Base-by-base conservation (phyloP, 2,113 vertebrate species). In the Crotalus helleri region DNA sequence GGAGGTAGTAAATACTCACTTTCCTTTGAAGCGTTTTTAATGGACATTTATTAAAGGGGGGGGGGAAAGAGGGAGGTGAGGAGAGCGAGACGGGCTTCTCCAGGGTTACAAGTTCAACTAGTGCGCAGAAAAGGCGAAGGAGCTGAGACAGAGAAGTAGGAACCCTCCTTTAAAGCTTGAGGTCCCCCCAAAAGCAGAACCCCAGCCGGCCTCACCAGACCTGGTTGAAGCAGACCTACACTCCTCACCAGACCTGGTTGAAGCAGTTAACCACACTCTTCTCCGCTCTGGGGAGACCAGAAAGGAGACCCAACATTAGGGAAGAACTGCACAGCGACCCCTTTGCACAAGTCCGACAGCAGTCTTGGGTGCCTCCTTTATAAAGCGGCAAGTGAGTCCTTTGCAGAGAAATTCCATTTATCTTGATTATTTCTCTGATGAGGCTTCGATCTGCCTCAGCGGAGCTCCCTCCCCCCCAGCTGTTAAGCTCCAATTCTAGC, bases 41-140 rank as follows among this genome's bases (percentile, higher is more conserved):
- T 98, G 98, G 98, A 98, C 98, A 98, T 98, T 98, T 98, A 98
- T 98, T 98, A 98, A 98, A 98, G 98, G 97, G 98, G 98, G 98
- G 98, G 98, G 98, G 97, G 39, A 2, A 46, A 46, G 98, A 97
- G 97, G 98, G 97, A 97, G 46, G 5, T 97, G 96, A 95, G 95
- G 94, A 90, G 91, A 94, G 88, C 44, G 59, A 94, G 59, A 39
- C 2, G 21, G 51, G 13, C 12, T 26, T 74, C 69, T 74, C 13
- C 69, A n/a, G 69, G 69, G 33, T 81, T 39, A 9, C 33, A 81
- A 49, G 69, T 33, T 39, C 33, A 24, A 5, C n/a, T n/a, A 15
- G 44, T 26, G 49, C 17, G 87, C 57, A 8, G 29, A 2, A 29
- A 29, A 88, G 11, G 59, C 2, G 58, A 46, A 29, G 51, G 91